phyloP scores from a whole-genome alignment of 2,797 vertebrate species.

The Lophura swinhoii region DNA sequence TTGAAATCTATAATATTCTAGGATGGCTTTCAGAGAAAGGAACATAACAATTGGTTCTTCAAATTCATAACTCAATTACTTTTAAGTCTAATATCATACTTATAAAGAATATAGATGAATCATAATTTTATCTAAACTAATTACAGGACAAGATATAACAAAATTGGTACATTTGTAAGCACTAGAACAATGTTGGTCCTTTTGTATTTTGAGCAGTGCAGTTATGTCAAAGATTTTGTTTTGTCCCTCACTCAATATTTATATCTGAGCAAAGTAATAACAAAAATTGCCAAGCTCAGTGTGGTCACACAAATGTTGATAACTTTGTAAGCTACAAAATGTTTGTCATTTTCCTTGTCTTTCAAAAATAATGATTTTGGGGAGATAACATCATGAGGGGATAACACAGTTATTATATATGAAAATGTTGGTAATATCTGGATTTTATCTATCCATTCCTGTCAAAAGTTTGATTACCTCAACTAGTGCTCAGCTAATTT shows the following conservation, averaged over 20 bases:
- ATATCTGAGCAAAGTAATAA: not conserved
- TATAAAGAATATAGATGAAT: not conserved
- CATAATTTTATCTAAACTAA: not conserved
- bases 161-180: not conserved
- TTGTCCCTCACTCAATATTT: not conserved
- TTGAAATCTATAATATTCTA: not conserved
- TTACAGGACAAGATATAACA: not conserved
- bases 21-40: not conserved
- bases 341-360: not conserved
- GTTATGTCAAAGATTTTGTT: not conserved
- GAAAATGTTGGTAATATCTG: not conserved
- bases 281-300: not conserved
- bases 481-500: constrained; percentile 59
- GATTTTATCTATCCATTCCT: not conserved
- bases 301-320: not conserved
- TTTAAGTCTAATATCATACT: not conserved
- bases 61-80: not conserved
- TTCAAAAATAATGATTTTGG: not conserved
- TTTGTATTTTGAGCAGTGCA: not conserved
- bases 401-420: not conserved
- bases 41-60: not conserved
- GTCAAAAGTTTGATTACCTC: constrained; percentile 27
- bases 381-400: accelerated
- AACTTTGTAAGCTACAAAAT: not conserved
- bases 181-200: not conserved